Base-by-base conservation (phyloP, 2,113 vertebrate species). In the Okapia johnstoni region DNA sequence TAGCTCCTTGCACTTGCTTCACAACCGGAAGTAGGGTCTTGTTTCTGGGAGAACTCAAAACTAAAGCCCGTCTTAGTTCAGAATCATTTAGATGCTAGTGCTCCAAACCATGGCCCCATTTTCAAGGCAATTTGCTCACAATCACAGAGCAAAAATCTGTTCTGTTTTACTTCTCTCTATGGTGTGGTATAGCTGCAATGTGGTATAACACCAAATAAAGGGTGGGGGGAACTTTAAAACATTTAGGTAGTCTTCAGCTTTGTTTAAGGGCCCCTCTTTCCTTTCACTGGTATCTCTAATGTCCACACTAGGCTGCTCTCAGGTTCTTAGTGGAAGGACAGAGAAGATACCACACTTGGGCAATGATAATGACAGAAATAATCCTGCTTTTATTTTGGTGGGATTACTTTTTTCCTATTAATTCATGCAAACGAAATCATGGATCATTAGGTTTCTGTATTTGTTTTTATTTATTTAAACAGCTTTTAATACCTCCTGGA, bases 381-480 rank as follows among this genome's bases (percentile, higher is more conserved):
- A 36, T 17, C 2, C 33, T 60, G 76, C 28, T 50, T 81, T 63
- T 40, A 46, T 85, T 63, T 80, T 19, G 21, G 57, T 46, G 50
- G 33, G 73, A 70, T 66, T 40, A 46, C 16, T 60, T 81, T 76
- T 57, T 17, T 96, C 50, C 36, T 96, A 30, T 21, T 95, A 85
- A 66, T 97, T 94, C 43, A 79, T 36, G 4, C 48, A 96, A 93
- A 92, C 57, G 55, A 98, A 98, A 90, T 57, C 66, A 61, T 77
- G 40, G 48, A 63, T 85, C 66, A 23, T 21, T 95, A 21, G 92
- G 40, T 83, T 90, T 94, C 76, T 95, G 57, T 92, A 90, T 94
- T 98, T 98, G 97, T 97, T 95, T 92, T 90, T 85, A 85, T 85
- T 85, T 85, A 90, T 91, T 96, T 91, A 94, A 96, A 90, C 16